Percentiles rank a stretch among this genome's conserved stretches.
phyloP scores from a whole-genome alignment of 2,113 vertebrate genomes.

The Vidua macroura region DNA sequence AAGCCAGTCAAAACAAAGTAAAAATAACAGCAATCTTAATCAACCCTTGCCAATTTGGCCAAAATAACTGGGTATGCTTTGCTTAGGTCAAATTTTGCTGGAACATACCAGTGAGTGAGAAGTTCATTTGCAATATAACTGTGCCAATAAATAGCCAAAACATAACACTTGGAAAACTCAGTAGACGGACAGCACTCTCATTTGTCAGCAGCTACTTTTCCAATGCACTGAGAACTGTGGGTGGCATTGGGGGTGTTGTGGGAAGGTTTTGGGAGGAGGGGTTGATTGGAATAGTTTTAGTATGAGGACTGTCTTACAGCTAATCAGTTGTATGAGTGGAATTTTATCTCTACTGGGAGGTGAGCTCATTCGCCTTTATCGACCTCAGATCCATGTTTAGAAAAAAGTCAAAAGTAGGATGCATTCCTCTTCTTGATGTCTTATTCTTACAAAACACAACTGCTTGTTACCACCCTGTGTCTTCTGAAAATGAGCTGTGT shows the following conservation, averaged over 20 bases:
- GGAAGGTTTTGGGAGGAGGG: background rate
- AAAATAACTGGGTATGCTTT: background rate
- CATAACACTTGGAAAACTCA: conserved; percentile 26
- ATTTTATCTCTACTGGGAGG: conserved; percentile 66
- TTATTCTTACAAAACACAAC: conserved; percentile 5
- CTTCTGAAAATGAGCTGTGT: conserved; percentile 16
- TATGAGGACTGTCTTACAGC: conserved; percentile 16
- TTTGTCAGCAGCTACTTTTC: conserved; percentile 27
- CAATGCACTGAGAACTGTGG: background rate
- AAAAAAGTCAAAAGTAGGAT: conserved; percentile 18
- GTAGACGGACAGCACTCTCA: background rate
- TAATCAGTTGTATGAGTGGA: conserved; percentile 45
- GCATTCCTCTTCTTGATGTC: conserved; percentile 3
- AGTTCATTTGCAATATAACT: conserved; percentile 7
- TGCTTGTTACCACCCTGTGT: conserved; percentile 25
- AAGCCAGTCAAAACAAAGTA: conserved; percentile 60
- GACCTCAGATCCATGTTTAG: conserved; percentile 42
- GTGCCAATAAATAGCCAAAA: conserved; percentile 40
- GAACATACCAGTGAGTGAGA: background rate
- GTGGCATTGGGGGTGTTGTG: background rate
- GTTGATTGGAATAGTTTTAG: conserved; percentile 17
- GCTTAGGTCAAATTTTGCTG: conserved; percentile 40
- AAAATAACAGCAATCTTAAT: conserved; percentile 38
- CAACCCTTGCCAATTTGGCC: background rate
- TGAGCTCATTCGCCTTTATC: conserved; percentile 32